Percentiles rank a stretch among this genome's conserved stretches.
phyloP scores from a whole-genome alignment of 2,888 invertebrate species.

The Temnothorax ravouxi region DNA sequence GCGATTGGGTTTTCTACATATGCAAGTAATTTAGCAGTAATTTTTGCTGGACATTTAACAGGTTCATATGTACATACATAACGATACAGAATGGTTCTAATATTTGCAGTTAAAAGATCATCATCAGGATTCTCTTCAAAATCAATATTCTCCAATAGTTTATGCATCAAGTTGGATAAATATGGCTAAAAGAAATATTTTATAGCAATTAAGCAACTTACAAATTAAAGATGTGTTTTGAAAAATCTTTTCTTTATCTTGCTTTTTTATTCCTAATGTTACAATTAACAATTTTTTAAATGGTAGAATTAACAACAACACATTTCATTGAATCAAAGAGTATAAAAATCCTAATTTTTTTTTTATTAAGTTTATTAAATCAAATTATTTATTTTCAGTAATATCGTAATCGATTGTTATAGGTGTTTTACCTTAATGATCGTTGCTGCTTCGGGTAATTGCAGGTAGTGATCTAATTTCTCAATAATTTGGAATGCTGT shows the following conservation, averaged over 20 bases:
- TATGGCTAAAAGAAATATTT: conserved; percentile 51
- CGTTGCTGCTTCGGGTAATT: not conserved
- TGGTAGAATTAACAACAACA: not conserved
- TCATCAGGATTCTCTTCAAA: conserved; percentile 62
- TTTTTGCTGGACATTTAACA: conserved; percentile 59
- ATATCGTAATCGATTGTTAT: not conserved
- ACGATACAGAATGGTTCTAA: conserved; percentile 42
- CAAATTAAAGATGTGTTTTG: not conserved
- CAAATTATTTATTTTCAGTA: not conserved
- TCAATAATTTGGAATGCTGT: conserved; percentile 87
- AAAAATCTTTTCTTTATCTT: not conserved
- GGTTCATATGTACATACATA: conserved; percentile 64
- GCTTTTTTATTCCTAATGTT: not conserved
- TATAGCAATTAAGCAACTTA: not conserved
- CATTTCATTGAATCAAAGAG: not conserved
- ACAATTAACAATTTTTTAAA: not conserved
- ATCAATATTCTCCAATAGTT: conserved; percentile 57
- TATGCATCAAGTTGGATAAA: conserved; percentile 39
- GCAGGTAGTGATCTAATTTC: conserved; percentile 1
- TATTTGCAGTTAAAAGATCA: conserved; percentile 31
- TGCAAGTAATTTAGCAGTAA: conserved; percentile 60
- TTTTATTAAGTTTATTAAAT: not conserved
- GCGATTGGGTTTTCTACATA: conserved; percentile 60
- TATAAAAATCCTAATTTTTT: not conserved
- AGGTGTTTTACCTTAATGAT: conserved; percentile 45